A percentile compares a stretch with the other conserved stretches of the same genome.
These are phyloP conservation scores for Leptodirus hochenwartii DNA, from an alignment of 2,888 invertebrate genomes.

Conservation along the genomic window DNA sequence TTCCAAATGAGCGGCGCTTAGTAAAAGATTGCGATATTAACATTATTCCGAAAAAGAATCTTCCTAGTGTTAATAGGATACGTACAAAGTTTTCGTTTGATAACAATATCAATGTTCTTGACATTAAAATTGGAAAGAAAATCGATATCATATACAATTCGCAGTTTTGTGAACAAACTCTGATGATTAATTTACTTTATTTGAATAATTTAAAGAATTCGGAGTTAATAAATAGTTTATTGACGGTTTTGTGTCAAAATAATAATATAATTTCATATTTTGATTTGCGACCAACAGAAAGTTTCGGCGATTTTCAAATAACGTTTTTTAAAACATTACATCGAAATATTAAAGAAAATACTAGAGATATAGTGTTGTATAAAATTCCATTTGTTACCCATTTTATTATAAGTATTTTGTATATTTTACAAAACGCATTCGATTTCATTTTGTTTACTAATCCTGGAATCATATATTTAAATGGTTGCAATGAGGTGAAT, in stretches of 20 bases:
- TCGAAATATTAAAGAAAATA: neutral
- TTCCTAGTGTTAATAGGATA: slow-evolving; percentile 18
- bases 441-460: slow-evolving; percentile 16
- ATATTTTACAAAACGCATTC: slow-evolving; percentile 17
- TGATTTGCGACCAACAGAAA: slow-evolving; percentile 1
- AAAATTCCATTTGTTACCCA: slow-evolving; percentile 21
- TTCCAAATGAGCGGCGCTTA: slow-evolving; percentile 35
- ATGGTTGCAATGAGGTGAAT: neutral
- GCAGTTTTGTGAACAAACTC: slow-evolving; percentile 7
- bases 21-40: slow-evolving; percentile 37
- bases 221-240: neutral
- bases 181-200: neutral
- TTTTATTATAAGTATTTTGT: slow-evolving; percentile 22
- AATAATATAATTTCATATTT: slow-evolving; percentile 4
- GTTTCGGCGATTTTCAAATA: slow-evolving; percentile 9
- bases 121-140: slow-evolving; percentile 10
- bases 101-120: slow-evolving; percentile 4
- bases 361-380: slow-evolving; percentile 18
- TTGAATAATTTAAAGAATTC: neutral
- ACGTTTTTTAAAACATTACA: neutral
- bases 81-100: neutral
- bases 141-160: slow-evolving; percentile 9
- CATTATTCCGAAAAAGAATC: slow-evolving; percentile 28
- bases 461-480: slow-evolving; percentile 10
- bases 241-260: neutral